These are phyloP conservation scores for Oppia nitens DNA, from an alignment of 1,140 invertebrate genomes.

Conservation along the genomic window DNA sequence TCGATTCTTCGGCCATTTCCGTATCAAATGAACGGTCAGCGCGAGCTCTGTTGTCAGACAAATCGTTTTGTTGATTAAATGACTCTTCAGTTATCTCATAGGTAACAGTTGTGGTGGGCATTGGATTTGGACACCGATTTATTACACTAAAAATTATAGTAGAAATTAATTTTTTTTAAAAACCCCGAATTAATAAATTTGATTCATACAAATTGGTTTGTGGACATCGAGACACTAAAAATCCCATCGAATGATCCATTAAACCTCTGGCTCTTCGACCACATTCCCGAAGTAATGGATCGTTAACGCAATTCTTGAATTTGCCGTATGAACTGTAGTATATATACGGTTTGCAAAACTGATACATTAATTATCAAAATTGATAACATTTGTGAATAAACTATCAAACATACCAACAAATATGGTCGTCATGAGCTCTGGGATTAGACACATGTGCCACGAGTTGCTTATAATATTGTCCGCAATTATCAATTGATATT, in stretches of 20 bases:
- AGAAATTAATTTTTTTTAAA: no score
- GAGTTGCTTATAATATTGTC: constrained; percentile 18
- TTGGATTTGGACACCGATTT: not conserved
- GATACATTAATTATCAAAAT: not conserved
- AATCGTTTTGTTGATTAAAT: not conserved
- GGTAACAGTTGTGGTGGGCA: not conserved
- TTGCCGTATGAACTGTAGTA: constrained; percentile 20
- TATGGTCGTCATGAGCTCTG: constrained; percentile 20
- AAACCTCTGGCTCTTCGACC: constrained; percentile 18
- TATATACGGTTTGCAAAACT: not conserved
- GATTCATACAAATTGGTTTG: constrained; percentile 2
- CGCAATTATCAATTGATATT: constrained; percentile 22
- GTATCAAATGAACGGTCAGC: not conserved
- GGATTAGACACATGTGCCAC: constrained; percentile 20
- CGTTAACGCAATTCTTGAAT: constrained; percentile 22
- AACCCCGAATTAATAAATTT: no score
- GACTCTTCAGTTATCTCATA: not conserved
- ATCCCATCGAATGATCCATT: constrained; percentile 22
- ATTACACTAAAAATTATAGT: no score
- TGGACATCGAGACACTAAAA: constrained; percentile 19
- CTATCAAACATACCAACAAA: constrained; percentile 21
- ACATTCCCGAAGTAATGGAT: constrained; percentile 20
- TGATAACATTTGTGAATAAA: not conserved
- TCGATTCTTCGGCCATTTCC: not conserved
- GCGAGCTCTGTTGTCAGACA: not conserved